A percentile compares a stretch with the other conserved stretches of the same genome.
Conservation (phyloP, 2,888 invertebrate genomes). For the Mesoligia furuncula region DNA sequence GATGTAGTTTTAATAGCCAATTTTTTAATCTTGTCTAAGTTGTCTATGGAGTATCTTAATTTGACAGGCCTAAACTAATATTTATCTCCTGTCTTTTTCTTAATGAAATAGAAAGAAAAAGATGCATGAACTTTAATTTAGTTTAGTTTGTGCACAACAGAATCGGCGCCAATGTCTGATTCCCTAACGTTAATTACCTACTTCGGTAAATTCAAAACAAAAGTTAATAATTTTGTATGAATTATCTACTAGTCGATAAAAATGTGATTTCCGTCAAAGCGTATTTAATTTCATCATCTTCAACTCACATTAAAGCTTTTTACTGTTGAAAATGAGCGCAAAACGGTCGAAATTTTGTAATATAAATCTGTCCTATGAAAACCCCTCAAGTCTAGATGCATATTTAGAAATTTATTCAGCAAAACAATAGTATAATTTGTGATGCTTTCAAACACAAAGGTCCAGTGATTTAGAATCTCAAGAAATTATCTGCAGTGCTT, state of each 20-base stretch:
- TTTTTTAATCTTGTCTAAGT: no score
- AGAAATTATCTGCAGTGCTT: conserved; percentile 36
- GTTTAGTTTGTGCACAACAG: no score
- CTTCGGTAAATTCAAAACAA: neutral
- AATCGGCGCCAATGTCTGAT: neutral
- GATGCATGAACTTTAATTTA: no score
- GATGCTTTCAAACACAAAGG: conserved; percentile 3
- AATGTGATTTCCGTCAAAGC: neutral
- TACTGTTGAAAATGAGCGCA: neutral
- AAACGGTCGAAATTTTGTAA: neutral
- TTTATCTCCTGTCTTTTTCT: no score
- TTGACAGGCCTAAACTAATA: no score
- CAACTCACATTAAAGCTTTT: neutral
- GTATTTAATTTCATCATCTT: neutral
- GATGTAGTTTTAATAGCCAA: no score
- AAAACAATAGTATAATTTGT: conserved; percentile 34
- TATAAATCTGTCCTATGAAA: conserved; percentile 3
- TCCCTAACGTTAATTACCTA: neutral
- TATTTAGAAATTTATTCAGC: conserved; percentile 5
- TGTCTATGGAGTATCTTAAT: no score
- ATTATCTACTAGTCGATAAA: neutral
- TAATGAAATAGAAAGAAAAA: no score
- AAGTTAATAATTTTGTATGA: no score
- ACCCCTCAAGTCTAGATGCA: conserved; percentile 13
- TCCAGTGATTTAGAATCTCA: conserved; percentile 24